Evolutionary conservation across 2,888 invertebrate species (phyloP).

Genomic region (Aphidius colemani): DNA sequence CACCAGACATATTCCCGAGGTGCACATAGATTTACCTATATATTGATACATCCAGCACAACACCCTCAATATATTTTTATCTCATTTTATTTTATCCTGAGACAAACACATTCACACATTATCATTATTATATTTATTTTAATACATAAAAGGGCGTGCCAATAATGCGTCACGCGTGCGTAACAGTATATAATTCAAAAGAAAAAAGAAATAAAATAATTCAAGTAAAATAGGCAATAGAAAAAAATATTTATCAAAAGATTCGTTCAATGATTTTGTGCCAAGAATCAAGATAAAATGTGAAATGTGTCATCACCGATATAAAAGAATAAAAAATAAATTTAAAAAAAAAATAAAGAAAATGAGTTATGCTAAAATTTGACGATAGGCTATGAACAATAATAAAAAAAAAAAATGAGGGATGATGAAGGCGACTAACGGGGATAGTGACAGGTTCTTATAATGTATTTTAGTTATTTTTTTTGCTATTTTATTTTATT

Average conservation of each 20-base stretch:
- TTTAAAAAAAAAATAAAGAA: neutral
- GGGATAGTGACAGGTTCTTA: conserved; percentile 45
- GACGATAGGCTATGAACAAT: neutral
- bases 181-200: neutral
- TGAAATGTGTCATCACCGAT: neutral
- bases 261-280: no score
- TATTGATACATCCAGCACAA: neutral
- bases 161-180: conserved; percentile 26
- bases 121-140: conserved; percentile 11
- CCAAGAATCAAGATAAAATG: neutral
- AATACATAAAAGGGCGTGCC: conserved; percentile 25
- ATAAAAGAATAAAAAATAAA: no score
- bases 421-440: neutral
- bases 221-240: no score
- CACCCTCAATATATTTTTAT: neutral
- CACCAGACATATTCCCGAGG: conserved; percentile 21
- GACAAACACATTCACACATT: conserved; percentile 10
- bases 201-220: neutral
- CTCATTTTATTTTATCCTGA: no score
- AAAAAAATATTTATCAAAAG: no score
- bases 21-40: conserved; percentile 14
- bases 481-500: conserved; percentile 32
- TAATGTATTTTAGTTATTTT: no score
- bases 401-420: no score
- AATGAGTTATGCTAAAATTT: neutral